Conservation (phyloP, 2,113 vertebrate genomes). For the Coptodon bakossiorum region DNA sequence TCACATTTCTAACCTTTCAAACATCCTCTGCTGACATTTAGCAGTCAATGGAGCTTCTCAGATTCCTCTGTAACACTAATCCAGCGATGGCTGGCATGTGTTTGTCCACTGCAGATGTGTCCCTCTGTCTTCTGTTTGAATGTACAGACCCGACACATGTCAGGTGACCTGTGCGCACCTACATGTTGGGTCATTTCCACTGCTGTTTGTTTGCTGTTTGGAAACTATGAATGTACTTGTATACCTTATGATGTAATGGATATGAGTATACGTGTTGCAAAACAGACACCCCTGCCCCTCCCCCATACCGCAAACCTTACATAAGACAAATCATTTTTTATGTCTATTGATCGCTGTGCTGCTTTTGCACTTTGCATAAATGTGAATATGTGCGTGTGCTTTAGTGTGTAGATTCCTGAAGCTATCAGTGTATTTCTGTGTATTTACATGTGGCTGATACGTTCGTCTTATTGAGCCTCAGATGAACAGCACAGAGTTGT, state of each 20-base stretch:
- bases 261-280: constrained; percentile 26
- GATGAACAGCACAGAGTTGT: constrained; percentile 9
- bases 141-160: constrained; percentile 1
- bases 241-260: constrained; percentile 23
- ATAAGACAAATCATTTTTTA: constrained; percentile 37
- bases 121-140: not conserved
- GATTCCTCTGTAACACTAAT: not conserved
- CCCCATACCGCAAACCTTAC: constrained; percentile 21
- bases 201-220: constrained; percentile 9
- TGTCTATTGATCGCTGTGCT: constrained; percentile 40
- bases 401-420: not conserved
- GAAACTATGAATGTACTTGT: not conserved
- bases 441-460: constrained; percentile 37
- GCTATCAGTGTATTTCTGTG: constrained; percentile 35
- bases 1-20: not conserved
- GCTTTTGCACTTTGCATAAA: constrained; percentile 46
- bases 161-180: not conserved
- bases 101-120: not conserved
- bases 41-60: not conserved
- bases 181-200: not conserved
- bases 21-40: not conserved
- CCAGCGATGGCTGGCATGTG: not conserved
- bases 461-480: constrained; percentile 6
- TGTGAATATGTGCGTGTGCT: constrained; percentile 12
- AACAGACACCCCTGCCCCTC: constrained; percentile 7